Conservation (phyloP, 2,113 vertebrate species). For the Pteropus alecto region DNA sequence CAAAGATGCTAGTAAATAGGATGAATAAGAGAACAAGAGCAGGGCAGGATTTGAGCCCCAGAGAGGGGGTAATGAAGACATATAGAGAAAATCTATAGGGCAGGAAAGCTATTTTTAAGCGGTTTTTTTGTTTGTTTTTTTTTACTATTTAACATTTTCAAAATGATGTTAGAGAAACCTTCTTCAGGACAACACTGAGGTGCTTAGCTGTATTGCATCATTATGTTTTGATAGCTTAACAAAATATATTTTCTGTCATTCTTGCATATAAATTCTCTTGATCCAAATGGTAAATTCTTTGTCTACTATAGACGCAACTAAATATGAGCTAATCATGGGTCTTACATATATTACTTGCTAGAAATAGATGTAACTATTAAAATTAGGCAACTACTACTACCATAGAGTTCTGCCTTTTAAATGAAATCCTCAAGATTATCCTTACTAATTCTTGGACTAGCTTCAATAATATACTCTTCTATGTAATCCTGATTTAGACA, state of each 20-base stretch:
- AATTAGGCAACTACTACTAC: background rate
- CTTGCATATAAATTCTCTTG: constrained; percentile 29
- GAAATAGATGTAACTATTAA: background rate
- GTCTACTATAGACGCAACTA: background rate
- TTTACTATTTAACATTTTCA: background rate
- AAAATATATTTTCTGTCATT: background rate
- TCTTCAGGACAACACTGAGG: background rate
- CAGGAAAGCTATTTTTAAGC: background rate
- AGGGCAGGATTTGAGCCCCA: background rate
- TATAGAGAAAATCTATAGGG: background rate
- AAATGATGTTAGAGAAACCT: background rate
- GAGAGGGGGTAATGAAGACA: background rate
- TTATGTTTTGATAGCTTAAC: constrained; percentile 20
- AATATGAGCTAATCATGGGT: background rate
- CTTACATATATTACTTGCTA: background rate
- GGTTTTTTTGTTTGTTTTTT: background rate
- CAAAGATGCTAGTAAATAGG: background rate
- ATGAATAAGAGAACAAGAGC: background rate
- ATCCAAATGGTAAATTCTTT: background rate
- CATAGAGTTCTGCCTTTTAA: background rate
- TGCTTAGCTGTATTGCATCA: background rate
- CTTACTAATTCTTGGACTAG: constrained; percentile 46
- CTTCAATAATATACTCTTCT: background rate
- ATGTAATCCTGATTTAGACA: constrained; percentile 12
- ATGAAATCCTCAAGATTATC: background rate